Base-by-base conservation (phyloP, 30 jellyfish, hydroid and myxozoan species). In the Aurelia aurita complex sp. Pacific region DNA sequence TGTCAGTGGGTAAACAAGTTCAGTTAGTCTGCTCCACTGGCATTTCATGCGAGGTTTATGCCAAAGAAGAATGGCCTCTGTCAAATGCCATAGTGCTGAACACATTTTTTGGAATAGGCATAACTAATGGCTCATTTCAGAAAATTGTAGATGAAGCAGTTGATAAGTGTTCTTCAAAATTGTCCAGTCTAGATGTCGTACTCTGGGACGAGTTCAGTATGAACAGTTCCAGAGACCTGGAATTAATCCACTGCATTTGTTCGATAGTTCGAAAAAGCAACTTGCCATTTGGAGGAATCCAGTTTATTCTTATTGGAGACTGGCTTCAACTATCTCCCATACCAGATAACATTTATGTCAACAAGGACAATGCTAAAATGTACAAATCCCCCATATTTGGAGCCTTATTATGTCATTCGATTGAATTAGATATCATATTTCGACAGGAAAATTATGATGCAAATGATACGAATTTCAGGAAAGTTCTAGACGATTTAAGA, bases 401-500 rank as follows among this genome's bases (percentile, higher is more conserved):
- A 29, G 43, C 11, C 16, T 15, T 66, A 15, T 66, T 66, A 43
- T 13, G 36, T 6, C 42, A 61, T 61, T 61, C 69, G 33, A 61
- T 61, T 61, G 69, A 61, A 19, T 19, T 61, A 17, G 69, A 61
- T 61, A 17, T 17, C 33, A 15, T 61, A 19, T 61, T 61, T 19
- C 69, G 69, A 61, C 69, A 61, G 33, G 33, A 61, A 38, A 38
- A 38, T 38, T 38, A 38, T 38, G 50, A 38, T 61, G 69, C 19
- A 61, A 19, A 61, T 15, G 69, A 61, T 15, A 10, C 32, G 5
- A 15, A 15, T 15, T 66, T 66, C 36, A 32, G 35, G n/a, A 66
- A 66, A 12, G 34, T 66, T 66, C 76, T 66, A 6, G 76, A 66
- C 36, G 76, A 66, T 15, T 66, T 66, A 4, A n/a, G 76, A 43